A percentile compares a stretch with the other conserved stretches of the same genome.
Evolutionary conservation across 2,113 vertebrate species (phyloP).

Genomic region (Calidris pugnax): DNA sequence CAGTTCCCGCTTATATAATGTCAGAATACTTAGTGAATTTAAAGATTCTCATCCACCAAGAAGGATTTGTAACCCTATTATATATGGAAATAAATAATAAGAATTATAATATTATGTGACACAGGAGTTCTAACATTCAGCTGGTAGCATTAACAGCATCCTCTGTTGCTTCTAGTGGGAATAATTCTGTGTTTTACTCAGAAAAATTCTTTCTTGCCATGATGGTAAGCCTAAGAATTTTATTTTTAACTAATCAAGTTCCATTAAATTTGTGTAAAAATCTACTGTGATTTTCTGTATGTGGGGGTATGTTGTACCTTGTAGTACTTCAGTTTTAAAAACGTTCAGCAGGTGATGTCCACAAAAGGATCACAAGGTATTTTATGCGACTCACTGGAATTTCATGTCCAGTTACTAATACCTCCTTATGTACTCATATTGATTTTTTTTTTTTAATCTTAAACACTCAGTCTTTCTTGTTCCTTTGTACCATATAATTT

Average conservation of each 20-base stretch:
- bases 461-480: background rate
- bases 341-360: background rate
- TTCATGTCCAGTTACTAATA: background rate
- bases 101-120: background rate
- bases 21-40: background rate
- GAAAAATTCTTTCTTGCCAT: background rate
- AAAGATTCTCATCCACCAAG: background rate
- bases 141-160: background rate
- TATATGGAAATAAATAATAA: background rate
- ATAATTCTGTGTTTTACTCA: background rate
- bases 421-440: background rate
- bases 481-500: background rate
- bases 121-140: background rate
- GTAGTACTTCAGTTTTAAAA: background rate
- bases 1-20: background rate
- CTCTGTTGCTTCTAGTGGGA: background rate
- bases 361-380: background rate
- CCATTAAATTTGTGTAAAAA: background rate
- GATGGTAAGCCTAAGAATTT: background rate
- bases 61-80: background rate
- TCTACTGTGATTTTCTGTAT: background rate
- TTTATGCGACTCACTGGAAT: background rate
- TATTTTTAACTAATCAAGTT: background rate
- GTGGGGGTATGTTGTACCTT: background rate
- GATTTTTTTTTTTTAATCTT: background rate